Evolutionary conservation across 2,888 invertebrate species (phyloP).

Genomic region (Lochmaea capreae): DNA sequence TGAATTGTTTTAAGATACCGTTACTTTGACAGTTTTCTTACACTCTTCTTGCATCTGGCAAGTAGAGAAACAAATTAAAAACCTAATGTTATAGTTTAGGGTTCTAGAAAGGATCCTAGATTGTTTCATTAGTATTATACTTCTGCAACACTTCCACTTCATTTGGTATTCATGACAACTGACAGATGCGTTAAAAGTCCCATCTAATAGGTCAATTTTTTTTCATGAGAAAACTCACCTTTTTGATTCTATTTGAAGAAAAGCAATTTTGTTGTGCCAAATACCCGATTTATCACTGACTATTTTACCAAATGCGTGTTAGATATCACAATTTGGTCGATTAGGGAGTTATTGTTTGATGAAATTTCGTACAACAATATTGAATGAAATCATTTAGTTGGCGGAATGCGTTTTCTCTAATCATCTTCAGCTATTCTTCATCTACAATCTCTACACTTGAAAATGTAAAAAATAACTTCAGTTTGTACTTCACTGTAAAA

Average conservation of each 20-base stretch:
- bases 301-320: constrained; percentile 1
- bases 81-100: constrained; percentile 9
- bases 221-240: constrained; percentile 1
- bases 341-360: background rate
- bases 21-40: background rate
- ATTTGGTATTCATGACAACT: constrained; percentile 1
- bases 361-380: background rate
- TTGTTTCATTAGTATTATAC: constrained; percentile 1
- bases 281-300: background rate
- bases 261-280: background rate
- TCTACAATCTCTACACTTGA: constrained; percentile 10
- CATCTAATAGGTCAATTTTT: background rate
- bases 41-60: no score
- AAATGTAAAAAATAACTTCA: background rate
- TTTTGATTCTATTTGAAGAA: background rate
- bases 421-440: constrained; percentile 8
- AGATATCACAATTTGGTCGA: constrained; percentile 7
- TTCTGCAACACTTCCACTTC: constrained; percentile 5
- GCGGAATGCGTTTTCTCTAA: background rate
- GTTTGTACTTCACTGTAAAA: background rate
- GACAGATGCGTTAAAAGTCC: background rate
- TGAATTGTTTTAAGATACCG: background rate
- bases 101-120: constrained; percentile 10
- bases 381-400: constrained; percentile 1
- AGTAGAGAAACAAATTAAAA: constrained; percentile 4